Conservation (phyloP, 2,797 vertebrate species). For the Halcyon chelicuti region DNA sequence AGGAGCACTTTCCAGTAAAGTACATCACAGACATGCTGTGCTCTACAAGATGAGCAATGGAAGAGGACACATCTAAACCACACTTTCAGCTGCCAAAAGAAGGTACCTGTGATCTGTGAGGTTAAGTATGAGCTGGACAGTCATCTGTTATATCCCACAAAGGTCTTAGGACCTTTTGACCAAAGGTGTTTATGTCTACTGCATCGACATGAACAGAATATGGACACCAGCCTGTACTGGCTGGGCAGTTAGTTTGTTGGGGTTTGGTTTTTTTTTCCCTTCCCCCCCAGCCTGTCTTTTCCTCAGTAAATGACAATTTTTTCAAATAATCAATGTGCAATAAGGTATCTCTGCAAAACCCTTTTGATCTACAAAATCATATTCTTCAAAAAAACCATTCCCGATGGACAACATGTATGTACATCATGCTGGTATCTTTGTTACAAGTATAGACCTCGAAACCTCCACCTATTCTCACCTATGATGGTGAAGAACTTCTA, state of each 20-base stretch:
- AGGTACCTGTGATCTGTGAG: background rate
- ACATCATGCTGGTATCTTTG: background rate
- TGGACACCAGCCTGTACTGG: background rate
- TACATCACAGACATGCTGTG: background rate
- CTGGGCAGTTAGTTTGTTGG: background rate
- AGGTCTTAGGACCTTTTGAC: background rate
- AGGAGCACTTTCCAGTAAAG: background rate
- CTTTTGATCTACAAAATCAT: background rate
- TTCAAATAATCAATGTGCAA: background rate
- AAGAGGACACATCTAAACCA: background rate
- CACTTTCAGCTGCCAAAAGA: background rate
- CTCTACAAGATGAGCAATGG: no score
- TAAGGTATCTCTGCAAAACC: background rate
- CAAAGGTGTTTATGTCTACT: background rate
- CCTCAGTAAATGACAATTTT: background rate
- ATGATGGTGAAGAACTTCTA: background rate
- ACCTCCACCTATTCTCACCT: background rate
- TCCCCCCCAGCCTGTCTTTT: background rate
- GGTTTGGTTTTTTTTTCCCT: background rate
- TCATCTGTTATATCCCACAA: no score
- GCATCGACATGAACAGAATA: background rate
- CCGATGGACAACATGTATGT: background rate
- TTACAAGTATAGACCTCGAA: background rate
- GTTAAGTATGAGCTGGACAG: background rate
- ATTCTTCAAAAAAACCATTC: background rate